These are phyloP conservation scores for Caenorhabditis wallacei DNA, from an alignment of 2,888 invertebrate genomes.

Conservation along the genomic window DNA sequence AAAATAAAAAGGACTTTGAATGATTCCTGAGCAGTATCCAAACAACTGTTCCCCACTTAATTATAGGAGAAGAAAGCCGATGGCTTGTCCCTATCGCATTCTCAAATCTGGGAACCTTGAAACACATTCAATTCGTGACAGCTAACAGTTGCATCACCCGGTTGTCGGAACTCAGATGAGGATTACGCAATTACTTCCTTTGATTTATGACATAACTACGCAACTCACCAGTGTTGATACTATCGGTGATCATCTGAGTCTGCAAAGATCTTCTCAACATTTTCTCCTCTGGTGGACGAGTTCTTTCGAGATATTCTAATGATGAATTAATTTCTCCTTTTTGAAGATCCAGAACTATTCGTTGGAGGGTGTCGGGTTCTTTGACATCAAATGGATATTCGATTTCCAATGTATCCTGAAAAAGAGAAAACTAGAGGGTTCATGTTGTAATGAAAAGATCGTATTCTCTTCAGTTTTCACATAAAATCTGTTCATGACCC, in stretches of 20 bases:
- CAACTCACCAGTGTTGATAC: constrained; percentile 56
- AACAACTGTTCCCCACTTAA: too few relatives aligned
- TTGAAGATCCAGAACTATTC: constrained; percentile 53
- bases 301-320: constrained; percentile 39
- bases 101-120: background rate
- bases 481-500: background rate
- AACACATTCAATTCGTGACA: background rate
- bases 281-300: constrained; percentile 57
- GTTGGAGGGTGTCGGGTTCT: constrained; percentile 17
- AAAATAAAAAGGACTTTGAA: too few relatives aligned
- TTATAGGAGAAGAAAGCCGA: too few relatives aligned
- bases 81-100: constrained; percentile 5
- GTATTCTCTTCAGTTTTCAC: too few relatives aligned
- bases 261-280: constrained; percentile 49
- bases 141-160: background rate
- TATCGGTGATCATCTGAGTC: constrained; percentile 59
- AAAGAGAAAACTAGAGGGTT: too few relatives aligned
- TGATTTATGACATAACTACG: background rate
- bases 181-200: constrained; percentile 13
- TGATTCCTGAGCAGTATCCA: too few relatives aligned
- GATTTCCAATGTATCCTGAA: constrained; percentile 28
- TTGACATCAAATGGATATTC: background rate
- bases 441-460: too few relatives aligned
- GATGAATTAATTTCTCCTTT: constrained; percentile 55
- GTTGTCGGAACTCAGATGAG: background rate